phyloP scores from a whole-genome alignment of 2,113 vertebrate species.

The Hemicordylus capensis region DNA sequence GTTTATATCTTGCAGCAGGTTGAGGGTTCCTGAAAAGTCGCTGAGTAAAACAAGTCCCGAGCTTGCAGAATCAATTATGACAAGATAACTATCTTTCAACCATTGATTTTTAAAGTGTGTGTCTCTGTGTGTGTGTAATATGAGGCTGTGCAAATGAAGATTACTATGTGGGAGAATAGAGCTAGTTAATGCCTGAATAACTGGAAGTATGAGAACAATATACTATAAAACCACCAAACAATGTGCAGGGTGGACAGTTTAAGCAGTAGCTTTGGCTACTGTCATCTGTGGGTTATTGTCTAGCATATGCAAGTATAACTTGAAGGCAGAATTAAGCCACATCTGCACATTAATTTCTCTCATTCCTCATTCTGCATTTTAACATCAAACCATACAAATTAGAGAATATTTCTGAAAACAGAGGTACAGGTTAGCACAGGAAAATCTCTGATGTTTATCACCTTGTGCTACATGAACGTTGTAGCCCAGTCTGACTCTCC shows the following conservation, averaged over 20 bases:
- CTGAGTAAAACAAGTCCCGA: background rate
- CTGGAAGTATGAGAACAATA: conserved; percentile 52
- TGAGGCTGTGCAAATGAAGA: conserved; percentile 48
- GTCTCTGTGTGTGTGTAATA: background rate
- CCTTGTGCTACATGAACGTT: background rate
- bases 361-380: background rate
- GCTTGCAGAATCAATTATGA: background rate
- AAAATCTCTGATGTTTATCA: background rate
- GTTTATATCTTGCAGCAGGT: background rate
- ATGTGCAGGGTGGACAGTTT: background rate
- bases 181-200: conserved; percentile 38
- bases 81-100: background rate
- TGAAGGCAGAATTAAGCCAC: background rate
- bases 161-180: conserved; percentile 66
- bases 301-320: background rate
- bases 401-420: background rate
- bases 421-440: background rate
- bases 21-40: background rate
- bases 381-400: background rate
- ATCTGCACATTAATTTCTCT: background rate
- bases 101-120: background rate
- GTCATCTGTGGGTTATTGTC: too few relatives aligned
- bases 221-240: conserved; percentile 53
- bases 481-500: background rate
- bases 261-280: background rate